Evolutionary conservation across 2,113 vertebrate species (phyloP).

Genomic region (Prionailurus bengalensis): DNA sequence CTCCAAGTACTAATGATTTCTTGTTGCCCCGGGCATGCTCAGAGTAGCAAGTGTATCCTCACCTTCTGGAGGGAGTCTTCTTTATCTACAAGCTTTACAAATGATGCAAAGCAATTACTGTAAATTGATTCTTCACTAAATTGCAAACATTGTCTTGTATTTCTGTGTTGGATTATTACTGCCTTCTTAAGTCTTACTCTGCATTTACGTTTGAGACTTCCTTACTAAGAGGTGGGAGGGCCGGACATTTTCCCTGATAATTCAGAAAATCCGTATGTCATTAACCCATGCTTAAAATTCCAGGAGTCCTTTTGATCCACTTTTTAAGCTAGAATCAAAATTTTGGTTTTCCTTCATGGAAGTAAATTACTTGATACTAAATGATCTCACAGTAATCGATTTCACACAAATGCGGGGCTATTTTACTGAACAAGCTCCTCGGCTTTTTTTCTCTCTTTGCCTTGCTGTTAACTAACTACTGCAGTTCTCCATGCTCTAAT

Average conservation of each 20-base stretch:
- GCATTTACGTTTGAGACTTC: not conserved
- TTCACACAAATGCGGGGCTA: not conserved
- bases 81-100: not conserved
- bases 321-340: not conserved
- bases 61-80: not conserved
- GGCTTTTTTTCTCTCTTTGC: not conserved
- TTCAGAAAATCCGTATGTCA: not conserved
- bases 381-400: not conserved
- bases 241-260: not conserved
- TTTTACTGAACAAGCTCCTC: not conserved
- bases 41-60: not conserved
- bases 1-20: not conserved
- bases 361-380: not conserved
- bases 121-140: not conserved
- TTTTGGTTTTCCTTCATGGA: not conserved
- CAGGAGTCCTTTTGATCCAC: not conserved
- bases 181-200: not conserved
- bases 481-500: constrained; percentile 20
- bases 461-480: not conserved
- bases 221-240: not conserved
- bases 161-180: not conserved
- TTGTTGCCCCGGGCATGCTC: not conserved
- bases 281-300: not conserved
- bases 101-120: not conserved
- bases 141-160: not conserved